Conservation (phyloP, 2,888 invertebrate genomes). For the Oligia latruncula region DNA sequence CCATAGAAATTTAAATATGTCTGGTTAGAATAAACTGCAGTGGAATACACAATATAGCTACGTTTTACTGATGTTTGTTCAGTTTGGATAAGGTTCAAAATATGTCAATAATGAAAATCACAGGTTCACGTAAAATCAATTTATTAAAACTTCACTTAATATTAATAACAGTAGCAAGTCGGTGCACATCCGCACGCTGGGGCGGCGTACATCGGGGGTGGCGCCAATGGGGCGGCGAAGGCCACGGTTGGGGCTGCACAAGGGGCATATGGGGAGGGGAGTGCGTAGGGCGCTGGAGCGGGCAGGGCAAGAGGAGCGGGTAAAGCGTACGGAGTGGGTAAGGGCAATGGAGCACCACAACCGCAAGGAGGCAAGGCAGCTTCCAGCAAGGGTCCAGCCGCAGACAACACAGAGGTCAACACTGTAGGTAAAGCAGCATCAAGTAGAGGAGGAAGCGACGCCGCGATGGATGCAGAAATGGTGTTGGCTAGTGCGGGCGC, state of each 20-base stretch:
- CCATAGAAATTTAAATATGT: too few species aligned
- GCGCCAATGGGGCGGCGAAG: conserved; percentile 48
- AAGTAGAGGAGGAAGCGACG: conserved; percentile 69
- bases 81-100: not conserved
- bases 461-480: conserved; percentile 68
- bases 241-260: conserved; percentile 26
- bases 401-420: conserved; percentile 74
- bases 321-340: too few species aligned
- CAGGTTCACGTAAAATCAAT: not conserved
- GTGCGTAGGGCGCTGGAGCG: conserved; percentile 3
- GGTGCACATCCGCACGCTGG: conserved; percentile 38
- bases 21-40: not conserved
- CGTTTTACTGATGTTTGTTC: not conserved
- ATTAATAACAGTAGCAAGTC: not conserved
- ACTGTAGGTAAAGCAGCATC: conserved; percentile 77
- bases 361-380: conserved; percentile 63
- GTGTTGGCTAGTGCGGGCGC: conserved; percentile 69
- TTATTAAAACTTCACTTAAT: conserved; percentile 13
- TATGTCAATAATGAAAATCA: not conserved
- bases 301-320: not conserved
- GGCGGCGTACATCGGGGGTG: conserved; percentile 50
- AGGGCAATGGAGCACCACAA: not conserved
- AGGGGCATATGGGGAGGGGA: conserved; percentile 26
- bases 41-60: not conserved
- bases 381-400: conserved; percentile 73